Evolutionary conservation across 2,797 vertebrate species (phyloP).

Genomic region (Phoebastria nigripes): DNA sequence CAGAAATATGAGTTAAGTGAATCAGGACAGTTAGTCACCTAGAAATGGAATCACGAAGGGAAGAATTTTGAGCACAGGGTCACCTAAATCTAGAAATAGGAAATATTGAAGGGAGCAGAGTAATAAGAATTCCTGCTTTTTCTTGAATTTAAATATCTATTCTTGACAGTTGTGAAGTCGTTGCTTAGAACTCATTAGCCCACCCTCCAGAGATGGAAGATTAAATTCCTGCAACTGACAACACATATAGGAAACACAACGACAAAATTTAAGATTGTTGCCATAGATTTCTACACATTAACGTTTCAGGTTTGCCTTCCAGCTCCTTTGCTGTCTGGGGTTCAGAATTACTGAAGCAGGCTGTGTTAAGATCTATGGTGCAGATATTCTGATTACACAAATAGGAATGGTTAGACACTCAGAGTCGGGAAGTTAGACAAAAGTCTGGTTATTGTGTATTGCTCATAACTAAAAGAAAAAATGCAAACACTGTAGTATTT

Average conservation of each 20-base stretch:
- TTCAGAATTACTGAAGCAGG: not conserved
- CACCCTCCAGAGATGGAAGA: not conserved
- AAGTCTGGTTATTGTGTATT: not conserved
- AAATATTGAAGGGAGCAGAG: not conserved
- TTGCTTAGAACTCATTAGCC: not conserved
- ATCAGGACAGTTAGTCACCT: not conserved
- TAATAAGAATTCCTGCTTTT: not conserved
- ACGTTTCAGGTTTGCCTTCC: not conserved
- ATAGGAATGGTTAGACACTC: not conserved
- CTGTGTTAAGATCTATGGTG: not conserved
- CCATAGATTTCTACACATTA: not conserved
- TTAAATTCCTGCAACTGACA: not conserved
- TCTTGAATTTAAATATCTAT: not conserved
- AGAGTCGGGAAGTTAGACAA: not conserved
- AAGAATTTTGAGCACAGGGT: not conserved
- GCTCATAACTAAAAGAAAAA: not conserved
- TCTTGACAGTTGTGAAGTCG: not conserved
- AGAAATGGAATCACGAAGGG: not conserved
- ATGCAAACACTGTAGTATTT: not conserved
- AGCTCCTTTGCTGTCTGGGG: not conserved
- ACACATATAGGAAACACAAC: not conserved
- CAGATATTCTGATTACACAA: not conserved
- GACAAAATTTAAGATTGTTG: not conserved
- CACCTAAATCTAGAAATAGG: not conserved
- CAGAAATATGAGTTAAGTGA: constrained; percentile 2